A percentile compares a stretch with the other conserved stretches of the same genome.
Evolutionary conservation across 2,113 vertebrate genomes (phyloP).

Genomic region (Cyprinodon variegatus): DNA sequence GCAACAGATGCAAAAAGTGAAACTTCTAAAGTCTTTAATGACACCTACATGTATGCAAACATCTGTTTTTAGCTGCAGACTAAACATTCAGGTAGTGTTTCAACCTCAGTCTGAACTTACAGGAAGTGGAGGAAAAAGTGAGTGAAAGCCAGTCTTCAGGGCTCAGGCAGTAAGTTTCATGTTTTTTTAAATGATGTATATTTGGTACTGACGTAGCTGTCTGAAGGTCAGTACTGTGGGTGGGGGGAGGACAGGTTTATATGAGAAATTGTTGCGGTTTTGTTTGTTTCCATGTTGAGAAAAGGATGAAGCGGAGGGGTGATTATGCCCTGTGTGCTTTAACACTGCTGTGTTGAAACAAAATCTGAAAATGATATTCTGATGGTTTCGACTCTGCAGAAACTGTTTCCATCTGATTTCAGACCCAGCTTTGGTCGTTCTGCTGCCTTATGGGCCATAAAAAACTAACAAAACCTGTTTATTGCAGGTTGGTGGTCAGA

Average conservation of each 20-base stretch:
- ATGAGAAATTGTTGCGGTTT: not conserved
- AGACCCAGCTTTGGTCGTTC: no score
- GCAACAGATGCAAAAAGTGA: no score
- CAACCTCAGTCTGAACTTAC: not conserved
- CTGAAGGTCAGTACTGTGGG: slow-evolving; percentile 35
- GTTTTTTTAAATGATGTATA: slow-evolving; percentile 7
- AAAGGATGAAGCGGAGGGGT: not conserved
- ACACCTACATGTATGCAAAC: not conserved
- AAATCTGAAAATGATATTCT: no score
- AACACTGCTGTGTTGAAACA: no score
- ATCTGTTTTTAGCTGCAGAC: no score
- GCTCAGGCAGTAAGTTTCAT: not conserved
- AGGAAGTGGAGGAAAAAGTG: not conserved
- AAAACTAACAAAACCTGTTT: no score
- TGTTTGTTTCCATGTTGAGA: slow-evolving; percentile 30
- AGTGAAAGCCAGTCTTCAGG: not conserved
- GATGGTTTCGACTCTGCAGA: no score
- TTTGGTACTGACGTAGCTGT: slow-evolving; percentile 3
- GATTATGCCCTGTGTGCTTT: slow-evolving; percentile 23
- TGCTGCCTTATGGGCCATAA: no score
- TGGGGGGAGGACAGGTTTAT: slow-evolving; percentile 19
- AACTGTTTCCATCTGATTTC: no score
- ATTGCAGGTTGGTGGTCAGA: no score
- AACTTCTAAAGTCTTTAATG: no score
- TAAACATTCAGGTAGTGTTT: not conserved